Base-by-base conservation (phyloP, 1,140 invertebrate species). In the Lasioglossum baleicum region DNA sequence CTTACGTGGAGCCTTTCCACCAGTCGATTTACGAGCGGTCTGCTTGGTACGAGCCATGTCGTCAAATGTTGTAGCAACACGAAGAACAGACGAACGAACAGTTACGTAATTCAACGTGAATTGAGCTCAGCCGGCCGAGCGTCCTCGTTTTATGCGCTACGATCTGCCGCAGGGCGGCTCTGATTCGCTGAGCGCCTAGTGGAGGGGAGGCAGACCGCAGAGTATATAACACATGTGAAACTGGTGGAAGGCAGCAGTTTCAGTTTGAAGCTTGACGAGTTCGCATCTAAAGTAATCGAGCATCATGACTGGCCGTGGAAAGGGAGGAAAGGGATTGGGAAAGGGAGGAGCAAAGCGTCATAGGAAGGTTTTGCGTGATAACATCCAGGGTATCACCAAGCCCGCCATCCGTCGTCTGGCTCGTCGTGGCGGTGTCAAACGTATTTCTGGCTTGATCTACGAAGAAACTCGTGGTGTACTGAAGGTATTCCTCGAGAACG, bases 41-140 rank as follows among this genome's bases (percentile, higher is more conserved):
- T 82, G 80, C 75, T 90, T 96, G 93, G 81, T 82, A 74, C 76
- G 81, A n/a, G 76, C 76, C 81, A 80, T 82, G 11, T 11, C 10
- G 2, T 48, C 8, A 13, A 48, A 3, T 10, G 44, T 48, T 48
- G 10, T 11, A 11, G 13, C 13, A 48, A 1, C 44, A 48, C 44
- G 13, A 48, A 48, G 44, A 48, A 48, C 44, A 11, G 44, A 48
- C 2, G 44, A 11, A 0, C 44, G 44, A 11, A 10, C 44, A 11
- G 44, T 3, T 48, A 11, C 44, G 44, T 48, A 13, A 11, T 13
- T 48, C 44, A 48, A 48, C 44, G 13, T 1, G 10, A 11, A 48
- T 11, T 48, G 8, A 0, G 8, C 11, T 3, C 8, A 13, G 10
- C 44, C 8, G 44, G 10, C 10, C 13, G 11, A 11, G 10, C 11